A percentile compares a stretch with the other conserved stretches of the same genome.
Conservation (phyloP, 2,888 invertebrate species). For the Thyatira batis region DNA sequence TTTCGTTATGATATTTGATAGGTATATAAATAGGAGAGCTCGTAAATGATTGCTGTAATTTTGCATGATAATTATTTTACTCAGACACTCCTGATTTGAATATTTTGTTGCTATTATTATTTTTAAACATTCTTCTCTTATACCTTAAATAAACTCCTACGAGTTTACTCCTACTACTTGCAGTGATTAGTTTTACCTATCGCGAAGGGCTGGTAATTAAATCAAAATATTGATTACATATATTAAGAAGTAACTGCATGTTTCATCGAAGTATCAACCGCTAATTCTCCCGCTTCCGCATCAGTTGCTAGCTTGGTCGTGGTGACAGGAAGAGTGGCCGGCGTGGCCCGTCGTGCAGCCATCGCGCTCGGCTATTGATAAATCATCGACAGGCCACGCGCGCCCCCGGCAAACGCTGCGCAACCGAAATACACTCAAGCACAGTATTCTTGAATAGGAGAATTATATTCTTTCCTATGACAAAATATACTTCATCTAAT, state of each 20-base stretch:
- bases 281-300: constrained; percentile 26
- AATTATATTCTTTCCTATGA: background rate
- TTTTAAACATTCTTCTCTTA: no score
- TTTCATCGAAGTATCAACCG: no score
- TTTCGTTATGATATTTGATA: background rate
- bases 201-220: no score
- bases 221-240: no score
- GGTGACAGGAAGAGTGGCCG: constrained; percentile 61
- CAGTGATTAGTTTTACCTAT: no score
- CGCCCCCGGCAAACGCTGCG: constrained; percentile 63
- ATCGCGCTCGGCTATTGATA: constrained; percentile 71
- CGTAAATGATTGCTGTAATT: no score
- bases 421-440: constrained; percentile 51
- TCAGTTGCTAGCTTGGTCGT: constrained; percentile 26
- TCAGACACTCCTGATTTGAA: no score
- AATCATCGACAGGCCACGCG: constrained; percentile 77
- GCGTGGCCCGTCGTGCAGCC: constrained; percentile 63
- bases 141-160: no score
- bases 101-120: no score
- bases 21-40: background rate
- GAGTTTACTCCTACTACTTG: no score
- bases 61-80: no score
- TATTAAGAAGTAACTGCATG: no score
- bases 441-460: background rate
- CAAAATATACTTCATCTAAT: background rate